Percentiles rank a stretch among this genome's conserved stretches.
Conservation (phyloP, 2,797 vertebrate species). For the Xyrichtys novacula region DNA sequence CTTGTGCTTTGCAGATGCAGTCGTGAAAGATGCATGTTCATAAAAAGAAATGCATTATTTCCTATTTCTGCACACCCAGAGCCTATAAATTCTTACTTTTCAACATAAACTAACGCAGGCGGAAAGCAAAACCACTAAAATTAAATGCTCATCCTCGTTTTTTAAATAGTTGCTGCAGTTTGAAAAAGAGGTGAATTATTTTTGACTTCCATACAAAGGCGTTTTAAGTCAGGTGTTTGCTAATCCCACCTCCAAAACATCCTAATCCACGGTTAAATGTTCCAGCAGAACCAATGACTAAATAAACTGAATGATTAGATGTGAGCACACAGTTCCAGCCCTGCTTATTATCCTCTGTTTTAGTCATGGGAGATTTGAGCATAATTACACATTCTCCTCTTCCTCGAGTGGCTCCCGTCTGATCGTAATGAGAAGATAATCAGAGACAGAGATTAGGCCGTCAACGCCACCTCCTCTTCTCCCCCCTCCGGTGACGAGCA, state of each 20-base stretch:
- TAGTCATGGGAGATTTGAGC: slow-evolving; percentile 76
- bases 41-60: slow-evolving; percentile 1
- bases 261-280: slow-evolving; percentile 13
- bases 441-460: slow-evolving; percentile 82
- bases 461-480: slow-evolving; percentile 64
- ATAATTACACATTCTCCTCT: slow-evolving; percentile 78
- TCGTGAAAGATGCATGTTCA: slow-evolving; percentile 16
- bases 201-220: slow-evolving; percentile 2
- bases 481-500: slow-evolving; percentile 39
- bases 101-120: background rate
- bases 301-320: slow-evolving; percentile 62
- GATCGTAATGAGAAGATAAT: slow-evolving; percentile 86
- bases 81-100: background rate
- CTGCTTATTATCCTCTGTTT: slow-evolving; percentile 71
- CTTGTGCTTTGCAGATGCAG: slow-evolving; percentile 52
- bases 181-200: slow-evolving; percentile 1
- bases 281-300: slow-evolving; percentile 46
- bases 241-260: slow-evolving; percentile 37
- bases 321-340: slow-evolving; percentile 52
- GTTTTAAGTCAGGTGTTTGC: slow-evolving; percentile 34
- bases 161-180: background rate
- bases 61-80: slow-evolving; percentile 5
- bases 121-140: background rate
- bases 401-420: slow-evolving; percentile 72
- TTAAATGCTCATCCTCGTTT: background rate